Evolutionary conservation across 2,888 invertebrate species (phyloP).

Genomic region (Cremastinae sp.): DNA sequence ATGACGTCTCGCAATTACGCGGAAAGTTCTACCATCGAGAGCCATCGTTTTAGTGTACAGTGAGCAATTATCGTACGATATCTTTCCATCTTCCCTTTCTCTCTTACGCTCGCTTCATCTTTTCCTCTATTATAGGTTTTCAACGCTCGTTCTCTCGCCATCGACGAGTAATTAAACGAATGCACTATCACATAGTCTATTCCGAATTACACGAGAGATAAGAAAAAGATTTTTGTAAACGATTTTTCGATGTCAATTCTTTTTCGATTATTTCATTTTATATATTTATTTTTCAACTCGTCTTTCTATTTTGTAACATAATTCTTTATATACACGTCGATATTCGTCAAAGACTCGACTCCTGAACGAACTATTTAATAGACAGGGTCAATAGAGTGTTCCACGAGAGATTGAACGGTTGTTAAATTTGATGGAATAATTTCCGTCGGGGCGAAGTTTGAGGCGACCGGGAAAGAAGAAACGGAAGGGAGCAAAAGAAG

Average conservation of each 20-base stretch:
- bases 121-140: slow-evolving; percentile 30
- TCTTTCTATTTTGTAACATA: background rate
- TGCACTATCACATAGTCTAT: slow-evolving; percentile 1
- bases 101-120: slow-evolving; percentile 6
- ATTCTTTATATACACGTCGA: background rate
- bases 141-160: slow-evolving; percentile 18
- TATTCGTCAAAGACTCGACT: background rate
- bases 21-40: slow-evolving; percentile 67
- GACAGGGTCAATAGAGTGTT: slow-evolving; percentile 34
- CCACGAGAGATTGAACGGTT: slow-evolving; percentile 23
- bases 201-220: slow-evolving; percentile 8
- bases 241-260: background rate
- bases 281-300: background rate
- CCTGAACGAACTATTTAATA: slow-evolving; percentile 7
- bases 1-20: slow-evolving; percentile 75
- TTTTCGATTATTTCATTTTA: background rate
- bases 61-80: slow-evolving; percentile 70
- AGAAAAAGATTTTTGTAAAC: slow-evolving; percentile 5
- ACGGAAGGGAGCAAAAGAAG: background rate
- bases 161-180: slow-evolving; percentile 36
- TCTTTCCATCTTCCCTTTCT: slow-evolving; percentile 32
- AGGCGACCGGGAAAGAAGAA: background rate
- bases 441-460: slow-evolving; percentile 27
- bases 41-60: slow-evolving; percentile 34
- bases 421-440: slow-evolving; percentile 53